Percentiles rank a stretch among this genome's conserved stretches.
phyloP scores from a whole-genome alignment of 2,888 invertebrate species.

The Lingula anatina region DNA sequence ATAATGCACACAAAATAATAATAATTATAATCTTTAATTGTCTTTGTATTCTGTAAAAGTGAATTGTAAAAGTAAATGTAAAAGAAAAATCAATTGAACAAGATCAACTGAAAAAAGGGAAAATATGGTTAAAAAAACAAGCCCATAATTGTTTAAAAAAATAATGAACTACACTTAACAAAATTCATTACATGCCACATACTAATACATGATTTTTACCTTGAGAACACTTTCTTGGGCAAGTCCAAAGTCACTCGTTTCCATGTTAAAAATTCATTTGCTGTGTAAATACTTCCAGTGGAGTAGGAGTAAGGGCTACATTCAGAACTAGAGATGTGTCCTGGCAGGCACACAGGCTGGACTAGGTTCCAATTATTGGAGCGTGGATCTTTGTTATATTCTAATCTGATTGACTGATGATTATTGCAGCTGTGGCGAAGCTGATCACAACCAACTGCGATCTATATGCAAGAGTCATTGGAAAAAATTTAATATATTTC shows the following conservation, averaged over 20 bases:
- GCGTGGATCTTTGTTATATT: conserved; percentile 48
- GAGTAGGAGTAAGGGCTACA: conserved; percentile 50
- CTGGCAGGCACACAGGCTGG: conserved; percentile 45
- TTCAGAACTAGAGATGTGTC: conserved; percentile 31
- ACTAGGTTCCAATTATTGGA: conserved; percentile 45
- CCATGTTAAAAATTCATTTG: conserved; percentile 43
- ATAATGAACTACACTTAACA: too few relatives aligned
- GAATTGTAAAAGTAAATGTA: too few relatives aligned
- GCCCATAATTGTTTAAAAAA: too few relatives aligned
- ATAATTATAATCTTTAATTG: too few relatives aligned
- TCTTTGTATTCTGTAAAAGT: too few relatives aligned
- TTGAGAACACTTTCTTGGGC: conserved; percentile 47
- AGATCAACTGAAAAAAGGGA: too few relatives aligned
- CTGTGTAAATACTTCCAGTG: conserved; percentile 36
- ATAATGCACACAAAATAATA: too few relatives aligned
- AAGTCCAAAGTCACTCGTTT: conserved; percentile 46
- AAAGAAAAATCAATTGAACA: too few relatives aligned
- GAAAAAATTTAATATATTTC: not conserved
- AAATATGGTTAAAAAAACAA: too few relatives aligned
- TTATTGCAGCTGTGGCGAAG: conserved; percentile 28
- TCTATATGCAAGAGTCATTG: conserved; percentile 27
- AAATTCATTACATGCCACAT: too few relatives aligned
- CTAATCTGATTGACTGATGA: conserved; percentile 34
- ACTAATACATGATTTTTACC: too few relatives aligned
- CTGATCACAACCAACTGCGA: conserved; percentile 47